These are phyloP conservation scores for Pyrgilauda ruficollis DNA, from an alignment of 2,113 vertebrate genomes.

Conservation along the genomic window DNA sequence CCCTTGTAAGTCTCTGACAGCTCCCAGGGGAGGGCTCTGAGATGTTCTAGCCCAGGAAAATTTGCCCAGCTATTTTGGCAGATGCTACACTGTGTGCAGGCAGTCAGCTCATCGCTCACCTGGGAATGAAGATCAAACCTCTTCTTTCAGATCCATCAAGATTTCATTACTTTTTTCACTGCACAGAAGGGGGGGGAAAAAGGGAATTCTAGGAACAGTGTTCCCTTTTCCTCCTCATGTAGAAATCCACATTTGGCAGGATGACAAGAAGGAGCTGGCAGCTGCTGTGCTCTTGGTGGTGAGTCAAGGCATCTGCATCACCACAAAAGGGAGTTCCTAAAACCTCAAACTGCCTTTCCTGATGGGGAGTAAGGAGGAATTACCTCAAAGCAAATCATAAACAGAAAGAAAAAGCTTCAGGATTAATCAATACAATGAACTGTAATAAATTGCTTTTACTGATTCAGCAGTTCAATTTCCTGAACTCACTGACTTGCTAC, in stretches of 20 bases:
- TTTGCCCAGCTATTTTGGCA: neutral
- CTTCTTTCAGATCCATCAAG: neutral
- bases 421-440: neutral
- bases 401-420: neutral
- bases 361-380: neutral
- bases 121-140: neutral
- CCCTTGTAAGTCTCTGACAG: neutral
- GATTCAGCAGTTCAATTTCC: neutral
- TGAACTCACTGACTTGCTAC: neutral
- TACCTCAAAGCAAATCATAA: neutral
- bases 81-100: neutral
- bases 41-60: neutral
- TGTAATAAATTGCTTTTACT: neutral
- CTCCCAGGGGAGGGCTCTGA: neutral
- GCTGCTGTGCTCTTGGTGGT: neutral
- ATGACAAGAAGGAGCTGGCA: neutral
- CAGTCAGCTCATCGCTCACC: neutral
- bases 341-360: neutral
- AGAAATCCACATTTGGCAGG: neutral
- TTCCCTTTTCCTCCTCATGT: neutral
- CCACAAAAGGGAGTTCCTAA: neutral
- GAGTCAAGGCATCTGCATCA: neutral
- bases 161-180: neutral
- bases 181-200: accelerated
- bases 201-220: neutral